A percentile compares a stretch with the other conserved stretches of the same genome.
Conservation (phyloP, 1,140 invertebrate genomes). For the Andrena cerasifolii region DNA sequence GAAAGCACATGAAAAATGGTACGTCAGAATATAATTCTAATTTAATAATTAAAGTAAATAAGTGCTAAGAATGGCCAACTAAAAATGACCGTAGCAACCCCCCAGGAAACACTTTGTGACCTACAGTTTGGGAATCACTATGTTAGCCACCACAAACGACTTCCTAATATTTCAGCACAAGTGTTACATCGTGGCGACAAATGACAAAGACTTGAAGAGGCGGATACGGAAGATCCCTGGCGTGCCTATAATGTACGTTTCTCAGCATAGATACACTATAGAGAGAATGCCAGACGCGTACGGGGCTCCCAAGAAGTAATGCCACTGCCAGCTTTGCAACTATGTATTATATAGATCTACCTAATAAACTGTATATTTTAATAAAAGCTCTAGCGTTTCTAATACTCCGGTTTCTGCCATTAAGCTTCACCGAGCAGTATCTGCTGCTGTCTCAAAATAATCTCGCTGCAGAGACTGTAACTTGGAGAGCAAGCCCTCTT, state of each 20-base stretch:
- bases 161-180: conserved; percentile 90
- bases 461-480: too few relatives aligned
- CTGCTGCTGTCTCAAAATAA: too few relatives aligned
- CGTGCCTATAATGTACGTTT: conserved; percentile 99
- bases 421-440: too few relatives aligned
- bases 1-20: too few relatives aligned
- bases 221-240: conserved; percentile 99
- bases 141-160: conserved; percentile 10
- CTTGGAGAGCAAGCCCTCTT: too few relatives aligned
- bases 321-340: background rate
- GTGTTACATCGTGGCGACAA: conserved; percentile 99
- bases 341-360: conserved; percentile 7
- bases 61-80: too few relatives aligned
- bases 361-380: conserved; percentile 24
- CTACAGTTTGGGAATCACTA: too few relatives aligned
- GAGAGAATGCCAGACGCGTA: conserved; percentile 99
- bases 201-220: conserved; percentile 98
- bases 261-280: conserved; percentile 96
- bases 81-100: too few relatives aligned
- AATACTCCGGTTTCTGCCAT: too few relatives aligned
- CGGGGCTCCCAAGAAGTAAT: conserved; percentile 89
- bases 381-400: background rate
- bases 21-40: conserved; percentile 26
- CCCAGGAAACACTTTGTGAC: too few relatives aligned
- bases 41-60: too few relatives aligned